Base-by-base conservation (phyloP, 2,888 invertebrate genomes). In the Leptothorax acervorum region DNA sequence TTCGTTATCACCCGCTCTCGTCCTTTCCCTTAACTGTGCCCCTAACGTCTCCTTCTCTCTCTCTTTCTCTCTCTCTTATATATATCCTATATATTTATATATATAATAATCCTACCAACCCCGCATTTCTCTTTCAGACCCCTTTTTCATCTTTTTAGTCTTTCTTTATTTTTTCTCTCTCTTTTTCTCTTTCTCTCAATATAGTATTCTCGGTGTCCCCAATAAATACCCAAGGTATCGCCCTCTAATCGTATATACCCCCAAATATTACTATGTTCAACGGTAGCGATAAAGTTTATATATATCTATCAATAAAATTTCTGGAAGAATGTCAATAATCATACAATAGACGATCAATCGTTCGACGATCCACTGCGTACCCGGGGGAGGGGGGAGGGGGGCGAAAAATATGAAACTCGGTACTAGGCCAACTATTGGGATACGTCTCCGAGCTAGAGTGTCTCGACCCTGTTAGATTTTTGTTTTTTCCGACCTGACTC, bases 381-480 rank as follows among this genome's bases (percentile, higher is more conserved):
- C 87, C 86, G 92, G 90, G 88, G 87, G 87, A 12, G 2, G 28
- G 2, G 53, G 35, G 23, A 23, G 23, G 63, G 86, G 92, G 90
- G 88, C 88, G 88, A 89, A 92, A 93, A 93, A 92, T 90, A 93
- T 92, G 91, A 93, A 93, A 93, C 90, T 93, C 87, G 91, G 86
- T 90, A 91, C 93, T 94, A 94, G 94, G 94, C 94, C 94, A 94
- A 94, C 94, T 93, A 93, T 93, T 91, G 90, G 92, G 91, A 91
- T 91, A 89, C 87, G 89, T 85, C 91, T 88, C 85, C 89, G 88
- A 87, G 87, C 70, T 76, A 84, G 86, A 86, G 75, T 82, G 74
- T 78, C 78, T 87, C 85, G 83, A 68, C 82, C 81, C 70, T 83
- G 65, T 70, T n/a, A 65, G 62, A 60, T 78, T 62, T 81, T 85